Evolutionary conservation across 1,140 invertebrate genomes (phyloP), one percentile per base, ranked within the genome.

Genomic region (Saccostrea cuccullata): DNA sequence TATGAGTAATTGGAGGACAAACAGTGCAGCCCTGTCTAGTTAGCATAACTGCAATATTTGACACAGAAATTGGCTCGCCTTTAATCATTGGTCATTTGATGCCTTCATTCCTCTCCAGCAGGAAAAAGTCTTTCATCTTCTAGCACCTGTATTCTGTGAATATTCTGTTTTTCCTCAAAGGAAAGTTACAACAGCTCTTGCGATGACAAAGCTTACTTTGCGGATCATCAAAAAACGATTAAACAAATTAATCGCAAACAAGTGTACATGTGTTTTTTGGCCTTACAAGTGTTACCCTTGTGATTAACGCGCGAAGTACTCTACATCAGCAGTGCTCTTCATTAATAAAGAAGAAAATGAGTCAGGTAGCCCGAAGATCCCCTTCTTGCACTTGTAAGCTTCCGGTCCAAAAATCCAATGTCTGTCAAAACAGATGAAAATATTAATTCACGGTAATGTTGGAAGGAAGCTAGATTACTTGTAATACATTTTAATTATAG

Each of bases 31-130:
- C 70, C 26, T 77, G 70, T 77, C 70, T 77, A 23, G 70, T 77
- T 77, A 77, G 70, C 70, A 77, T 77, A 77, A 77, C 70, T 77
- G 70, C 70, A 77, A 77, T 77, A 77, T 77, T 77, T 77, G 70
- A 77, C 70, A 77, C 70, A 77, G 26, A 77, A 77, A 30, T 30
- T 36, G 26, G 23, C 26, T 40, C 70, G 23, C 26, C 70, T 77
- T 30, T 77, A 77, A 26, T 77, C 30, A 77, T 15, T 26, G 70
- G 70, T 77, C 70, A 77, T 77, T 77, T 77, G 70, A 77, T 77
- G 70, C 70, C 26, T 17, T 36, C 70, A 77, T 36, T 77, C 30
- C 70, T 30, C 23, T 64, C 5, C 70, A 11, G 70, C 26, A 77
- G 70, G 23, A 36, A 11, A 30, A 30, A 30, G 26, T 6, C 70